phyloP scores from a whole-genome alignment of 1,140 invertebrate genomes.

The Drosophila ambigua region DNA sequence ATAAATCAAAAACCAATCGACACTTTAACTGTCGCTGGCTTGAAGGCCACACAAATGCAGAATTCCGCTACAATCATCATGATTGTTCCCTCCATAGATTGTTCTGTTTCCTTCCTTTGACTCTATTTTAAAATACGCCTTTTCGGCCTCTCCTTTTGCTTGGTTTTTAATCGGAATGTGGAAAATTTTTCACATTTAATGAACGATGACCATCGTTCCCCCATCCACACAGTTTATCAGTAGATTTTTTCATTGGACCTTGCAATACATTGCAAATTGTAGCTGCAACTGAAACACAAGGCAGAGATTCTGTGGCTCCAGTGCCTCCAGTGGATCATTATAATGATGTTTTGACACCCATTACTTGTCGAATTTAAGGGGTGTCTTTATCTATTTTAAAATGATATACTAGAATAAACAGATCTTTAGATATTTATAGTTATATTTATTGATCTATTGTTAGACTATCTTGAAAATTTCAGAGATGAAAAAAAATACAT shows the following conservation, averaged over 20 bases:
- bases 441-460: too few relatives aligned
- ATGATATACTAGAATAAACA: too few relatives aligned
- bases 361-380: too few relatives aligned
- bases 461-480: too few relatives aligned
- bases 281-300: conserved; percentile 28
- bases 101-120: conserved; percentile 13
- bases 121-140: neutral
- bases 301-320: too few relatives aligned
- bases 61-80: conserved; percentile 1
- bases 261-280: conserved; percentile 47
- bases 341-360: too few relatives aligned
- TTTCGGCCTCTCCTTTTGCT: conserved; percentile 1
- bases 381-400: too few relatives aligned
- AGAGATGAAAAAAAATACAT: too few relatives aligned
- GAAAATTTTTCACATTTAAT: conserved; percentile 37
- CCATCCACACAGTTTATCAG: conserved; percentile 23
- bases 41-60: conserved; percentile 4
- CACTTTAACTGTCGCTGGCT: conserved; percentile 7
- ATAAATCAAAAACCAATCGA: conserved; percentile 28
- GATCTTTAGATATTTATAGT: too few relatives aligned
- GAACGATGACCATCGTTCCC: too few relatives aligned
- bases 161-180: conserved; percentile 23
- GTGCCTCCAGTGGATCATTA: too few relatives aligned
- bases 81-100: neutral
- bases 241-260: conserved; percentile 23